Evolutionary conservation across 2,113 vertebrate species (phyloP), one percentile per base, ranked within the genome.

Genomic region (Hystrix brachyura): DNA sequence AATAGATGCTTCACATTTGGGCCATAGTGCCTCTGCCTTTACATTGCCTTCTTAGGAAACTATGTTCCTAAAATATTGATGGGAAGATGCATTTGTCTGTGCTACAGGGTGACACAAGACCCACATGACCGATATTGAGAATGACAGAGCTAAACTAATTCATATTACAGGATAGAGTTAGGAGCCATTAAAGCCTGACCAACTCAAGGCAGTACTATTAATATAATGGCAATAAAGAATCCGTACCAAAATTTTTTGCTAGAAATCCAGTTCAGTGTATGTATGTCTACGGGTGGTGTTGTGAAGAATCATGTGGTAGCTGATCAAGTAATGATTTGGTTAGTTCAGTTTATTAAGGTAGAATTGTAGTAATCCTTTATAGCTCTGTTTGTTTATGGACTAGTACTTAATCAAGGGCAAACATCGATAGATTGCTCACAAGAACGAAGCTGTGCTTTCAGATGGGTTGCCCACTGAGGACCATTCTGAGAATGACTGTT

Each of bases 11-110:
- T 83, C 46, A 65, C 85, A 62, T 72, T 95, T 82, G 62, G 90
- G 60, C 38, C 34, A 69, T 34, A 27, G 43, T 60, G 5, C n/a
- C n/a, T 48, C 12, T 60, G 69, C 8, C 11, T 78, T 88, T n/a
- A 62, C 62, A 53, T 51, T 83, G 29, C 38, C 51, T 46, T 93
- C n/a, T 94, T 94, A 82, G 83, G 27, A 91, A 93, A 71, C 38
- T 60, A 2, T 87, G 14, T 76, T 78, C 53, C 6, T 15, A 34
- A 78, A 71, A 82, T 6, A 4, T 32, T 95, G 55, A 53, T 82
- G 32, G 65, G 88, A 93, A 32, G 3, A 48, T 48, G 10, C 2
- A 14, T 67, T 29, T 82, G 18, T 94, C 21, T 94, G 19, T 38
- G 14, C 15, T 62, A 5, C 23, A 53, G 7, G 19, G 2, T 76